phyloP scores from a whole-genome alignment of 2,888 invertebrate species.

The Anagyrus pseudococci region DNA sequence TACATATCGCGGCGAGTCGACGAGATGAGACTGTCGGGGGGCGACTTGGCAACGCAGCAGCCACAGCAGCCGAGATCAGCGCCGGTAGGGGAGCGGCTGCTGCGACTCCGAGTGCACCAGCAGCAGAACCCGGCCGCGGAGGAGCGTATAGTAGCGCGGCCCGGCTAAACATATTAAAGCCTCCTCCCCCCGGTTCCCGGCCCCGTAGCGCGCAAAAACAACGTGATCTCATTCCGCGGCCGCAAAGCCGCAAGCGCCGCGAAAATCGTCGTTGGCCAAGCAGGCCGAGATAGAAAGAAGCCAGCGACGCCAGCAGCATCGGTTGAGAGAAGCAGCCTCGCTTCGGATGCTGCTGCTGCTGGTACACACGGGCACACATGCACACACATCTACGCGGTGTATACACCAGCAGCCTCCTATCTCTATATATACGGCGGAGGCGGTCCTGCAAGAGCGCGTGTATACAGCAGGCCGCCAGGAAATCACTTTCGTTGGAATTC shows the following conservation, averaged over 20 bases:
- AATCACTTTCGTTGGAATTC: constrained; percentile 40
- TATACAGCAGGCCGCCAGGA: constrained; percentile 17
- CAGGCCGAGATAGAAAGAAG: no score
- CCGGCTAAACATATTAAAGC: constrained; percentile 61
- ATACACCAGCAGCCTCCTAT: no score
- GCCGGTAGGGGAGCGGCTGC: no score
- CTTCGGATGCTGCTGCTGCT: neutral
- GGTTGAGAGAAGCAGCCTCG: no score
- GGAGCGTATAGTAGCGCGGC: constrained; percentile 29
- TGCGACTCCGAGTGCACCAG: no score
- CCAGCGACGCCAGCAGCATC: no score
- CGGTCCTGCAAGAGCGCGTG: neutral
- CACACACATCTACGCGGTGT: neutral
- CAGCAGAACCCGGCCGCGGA: constrained; percentile 33
- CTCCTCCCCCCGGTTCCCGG: constrained; percentile 60
- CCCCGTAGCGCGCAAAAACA: constrained; percentile 61
- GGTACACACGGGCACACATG: neutral
- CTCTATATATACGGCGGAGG: no score
- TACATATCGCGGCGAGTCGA: constrained; percentile 27
- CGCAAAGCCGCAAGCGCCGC: neutral
- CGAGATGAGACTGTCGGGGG: constrained; percentile 3
- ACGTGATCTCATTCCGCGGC: constrained; percentile 59
- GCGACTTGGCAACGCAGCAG: constrained; percentile 40
- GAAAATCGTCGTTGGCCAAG: no score
- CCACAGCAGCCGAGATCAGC: constrained; percentile 52